Conservation (phyloP, 2,797 vertebrate species). For the Eulemur albifrons region DNA sequence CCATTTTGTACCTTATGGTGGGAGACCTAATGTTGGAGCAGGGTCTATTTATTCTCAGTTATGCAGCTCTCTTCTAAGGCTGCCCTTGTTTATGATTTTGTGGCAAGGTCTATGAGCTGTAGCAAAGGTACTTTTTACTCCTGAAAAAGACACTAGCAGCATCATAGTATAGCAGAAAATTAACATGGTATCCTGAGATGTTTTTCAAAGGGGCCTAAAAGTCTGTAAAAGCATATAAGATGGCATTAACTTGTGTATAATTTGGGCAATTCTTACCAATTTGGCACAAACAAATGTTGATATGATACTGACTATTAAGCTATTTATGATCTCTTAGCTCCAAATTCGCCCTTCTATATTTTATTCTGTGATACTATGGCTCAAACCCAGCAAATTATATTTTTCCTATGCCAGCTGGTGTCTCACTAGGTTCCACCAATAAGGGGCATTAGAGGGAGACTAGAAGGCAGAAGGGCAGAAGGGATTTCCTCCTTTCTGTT, state of each 20-base stretch:
- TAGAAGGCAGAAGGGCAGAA: neutral
- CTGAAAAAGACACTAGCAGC: neutral
- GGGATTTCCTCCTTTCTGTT: neutral
- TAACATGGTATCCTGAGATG: slow-evolving; percentile 51
- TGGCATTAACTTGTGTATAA: slow-evolving; percentile 1
- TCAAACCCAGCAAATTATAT: neutral
- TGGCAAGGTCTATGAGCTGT: neutral
- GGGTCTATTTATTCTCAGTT: neutral
- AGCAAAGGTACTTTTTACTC: neutral
- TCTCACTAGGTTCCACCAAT: neutral
- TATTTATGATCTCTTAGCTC: neutral
- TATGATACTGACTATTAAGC: neutral
- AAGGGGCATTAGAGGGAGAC: neutral
- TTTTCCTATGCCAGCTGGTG: slow-evolving; percentile 20
- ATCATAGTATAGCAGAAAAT: neutral
- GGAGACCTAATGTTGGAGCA: neutral
- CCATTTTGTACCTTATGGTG: neutral
- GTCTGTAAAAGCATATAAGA: slow-evolving; percentile 48
- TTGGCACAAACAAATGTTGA: slow-evolving; percentile 3
- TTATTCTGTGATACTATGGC: neutral
- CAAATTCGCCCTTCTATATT: neutral
- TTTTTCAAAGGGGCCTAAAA: slow-evolving; percentile 33
- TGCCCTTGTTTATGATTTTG: slow-evolving; percentile 25
- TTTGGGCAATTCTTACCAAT: slow-evolving; percentile 47
- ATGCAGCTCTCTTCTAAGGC: neutral